Evolutionary conservation across 1,140 invertebrate genomes (phyloP), one percentile per base, ranked within the genome.

Genomic region (Thalassaphorura encarpata): DNA sequence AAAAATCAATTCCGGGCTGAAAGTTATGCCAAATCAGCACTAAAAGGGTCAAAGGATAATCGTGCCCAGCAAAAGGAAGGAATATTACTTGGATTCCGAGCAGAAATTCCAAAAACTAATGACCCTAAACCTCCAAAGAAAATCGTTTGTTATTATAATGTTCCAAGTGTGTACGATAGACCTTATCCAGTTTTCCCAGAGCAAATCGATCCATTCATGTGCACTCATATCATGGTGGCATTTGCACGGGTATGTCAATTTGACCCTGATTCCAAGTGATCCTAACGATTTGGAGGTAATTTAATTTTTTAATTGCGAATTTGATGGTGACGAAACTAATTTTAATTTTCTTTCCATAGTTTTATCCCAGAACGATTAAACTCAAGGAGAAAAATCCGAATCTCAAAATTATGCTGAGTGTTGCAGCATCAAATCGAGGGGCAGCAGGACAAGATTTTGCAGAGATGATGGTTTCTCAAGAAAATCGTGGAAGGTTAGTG

Each of bases 191-290:
- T 62, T 0, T 62, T 62, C 29, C 59, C 59, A 1, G 52, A 55
- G 19, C 48, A 55, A 52, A 55, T 55, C 29, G 76, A 83, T 66
- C 78, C 82, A 49, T 66, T 78, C 64, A 71, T 89, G 52, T 90
- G 87, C 69, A 86, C 87, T 13, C 87, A 90, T 72, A 80, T 91
- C 48, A 86, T 86, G 69, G 68, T 87, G 43, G 85, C 80, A 31
- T 83, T 87, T 74, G 82, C 80, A 42, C 68, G 68, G 42, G 74
- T 89, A 36, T n/a, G 67, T 68, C n/a, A 82, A 88, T 66, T 77
- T 76, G 56, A 74, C 73, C 1, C 70, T 88, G 18, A 60, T 70
- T 57, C 66, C 69, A 15, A 64, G 78, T 31, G 69, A 70, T n/a
- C 60, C 69, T 19, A 56, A 60, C 8, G 69, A 76, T 57, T 67